Base-by-base conservation (phyloP, 2,888 invertebrate genomes). In the Acronicta leporina region DNA sequence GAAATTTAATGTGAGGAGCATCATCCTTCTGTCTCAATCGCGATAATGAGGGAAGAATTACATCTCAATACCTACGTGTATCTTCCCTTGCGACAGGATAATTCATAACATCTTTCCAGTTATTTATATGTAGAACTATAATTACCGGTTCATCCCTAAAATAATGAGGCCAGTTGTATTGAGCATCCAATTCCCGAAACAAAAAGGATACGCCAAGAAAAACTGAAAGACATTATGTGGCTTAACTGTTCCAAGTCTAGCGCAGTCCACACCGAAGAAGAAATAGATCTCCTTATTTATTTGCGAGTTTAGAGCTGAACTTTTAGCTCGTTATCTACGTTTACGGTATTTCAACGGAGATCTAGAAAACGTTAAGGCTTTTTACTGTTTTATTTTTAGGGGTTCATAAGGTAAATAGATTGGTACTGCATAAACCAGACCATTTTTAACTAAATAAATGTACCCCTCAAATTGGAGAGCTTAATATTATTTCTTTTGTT, bases 231-330 rank as follows among this genome's bases (percentile, higher is more conserved):
- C 63, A 74, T 63, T 69, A 69, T 49, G 52, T 74, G 52, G 75
- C 52, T 68, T 74, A 63, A 69, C 40, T 20, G 51, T 42, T 51
- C 42, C 69, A 68, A 60, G 63, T 61, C 63, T 48, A 38, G 52
- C 49, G 68, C 42, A 35, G 38, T 38, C 55, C 20, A 61, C 58
- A 56, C 43, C 41, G 30, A 46, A 45, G 13, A 57, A 70, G 57
- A 60, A 69, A 73, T 60, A 51, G 75, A 75, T 59, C 50, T 56
- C 40, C 33, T 60, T 70, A 75, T 77, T 74, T 78, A 72, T 75
- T 72, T 53, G 42, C 52, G 15, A 68, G 54, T 47, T 54, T 46
- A 54, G 64, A 44, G 43, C 49, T 43, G 47, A 68, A 75, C 51
- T 75, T 68, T 61, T 56, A 68, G 65, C 49, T 76, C 68, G 61